These are phyloP conservation scores for Calameuta idolon DNA, from an alignment of 2,888 invertebrate species.

Conservation along the genomic window DNA sequence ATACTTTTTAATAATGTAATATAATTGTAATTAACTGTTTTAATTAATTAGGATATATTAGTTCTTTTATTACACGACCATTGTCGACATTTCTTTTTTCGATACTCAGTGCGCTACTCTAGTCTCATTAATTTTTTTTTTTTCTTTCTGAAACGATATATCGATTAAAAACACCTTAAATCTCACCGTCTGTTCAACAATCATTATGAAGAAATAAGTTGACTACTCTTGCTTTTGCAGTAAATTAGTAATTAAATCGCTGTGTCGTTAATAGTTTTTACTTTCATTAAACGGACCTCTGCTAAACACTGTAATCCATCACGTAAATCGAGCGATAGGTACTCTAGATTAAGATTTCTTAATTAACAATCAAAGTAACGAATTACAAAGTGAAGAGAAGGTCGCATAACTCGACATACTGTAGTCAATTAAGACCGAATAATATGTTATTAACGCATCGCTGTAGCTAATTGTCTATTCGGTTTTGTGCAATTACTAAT, in stretches of 20 bases:
- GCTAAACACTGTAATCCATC: background rate
- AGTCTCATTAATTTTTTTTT: slow-evolving; percentile 32
- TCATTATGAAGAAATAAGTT: background rate
- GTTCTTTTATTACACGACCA: slow-evolving; percentile 24
- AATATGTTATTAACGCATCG: background rate
- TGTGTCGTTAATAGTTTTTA: background rate
- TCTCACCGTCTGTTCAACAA: background rate
- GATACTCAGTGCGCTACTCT: slow-evolving; percentile 34
- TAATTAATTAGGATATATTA: slow-evolving; percentile 11
- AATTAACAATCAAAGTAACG: background rate
- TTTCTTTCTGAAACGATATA: background rate
- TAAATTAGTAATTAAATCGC: background rate
- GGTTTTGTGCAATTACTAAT: background rate
- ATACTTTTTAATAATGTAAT: slow-evolving; percentile 32
- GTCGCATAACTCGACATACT: background rate
- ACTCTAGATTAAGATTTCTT: background rate
- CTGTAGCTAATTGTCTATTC: background rate
- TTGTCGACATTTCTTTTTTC: background rate
- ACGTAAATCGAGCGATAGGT: background rate
- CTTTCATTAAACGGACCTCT: background rate
- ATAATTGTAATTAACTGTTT: slow-evolving; percentile 32
- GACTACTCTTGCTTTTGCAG: background rate
- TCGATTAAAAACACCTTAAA: background rate
- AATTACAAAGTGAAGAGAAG: background rate
- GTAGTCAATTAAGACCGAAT: background rate